Evolutionary conservation across 2,888 invertebrate species (phyloP).

Genomic region (Petrolisthes manimaculis): DNA sequence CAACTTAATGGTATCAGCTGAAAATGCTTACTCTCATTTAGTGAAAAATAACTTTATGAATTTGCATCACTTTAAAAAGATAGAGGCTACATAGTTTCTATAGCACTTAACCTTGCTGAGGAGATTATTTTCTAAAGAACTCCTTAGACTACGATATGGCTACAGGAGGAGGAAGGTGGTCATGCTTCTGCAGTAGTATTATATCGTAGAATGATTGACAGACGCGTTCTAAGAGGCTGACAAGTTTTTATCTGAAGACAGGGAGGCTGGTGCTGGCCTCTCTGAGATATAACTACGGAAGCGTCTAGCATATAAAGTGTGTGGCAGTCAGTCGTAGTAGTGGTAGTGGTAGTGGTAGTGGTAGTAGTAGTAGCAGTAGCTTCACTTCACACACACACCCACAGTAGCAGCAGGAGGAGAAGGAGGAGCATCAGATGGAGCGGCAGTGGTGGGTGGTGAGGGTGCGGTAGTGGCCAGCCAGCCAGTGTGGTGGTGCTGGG

Average conservation of each 20-base stretch:
- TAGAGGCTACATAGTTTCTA: not conserved
- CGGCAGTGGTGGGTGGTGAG: conserved; percentile 9
- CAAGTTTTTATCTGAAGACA: conserved; percentile 52
- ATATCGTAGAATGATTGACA: conserved; percentile 50
- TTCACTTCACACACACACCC: conserved; percentile 36
- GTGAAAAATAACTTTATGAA: too few species aligned
- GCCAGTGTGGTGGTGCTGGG: conserved; percentile 3
- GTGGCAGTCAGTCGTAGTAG: conserved; percentile 15
- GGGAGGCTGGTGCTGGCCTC: conserved; percentile 61
- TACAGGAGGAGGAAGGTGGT: conserved; percentile 51
- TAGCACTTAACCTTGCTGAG: conserved; percentile 7
- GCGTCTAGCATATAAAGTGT: conserved; percentile 49
- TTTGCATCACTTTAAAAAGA: too few species aligned
- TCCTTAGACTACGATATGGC: conserved; percentile 37
- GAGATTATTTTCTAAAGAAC: conserved; percentile 50
- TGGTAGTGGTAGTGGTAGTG: too few species aligned
- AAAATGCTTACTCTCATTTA: too few species aligned
- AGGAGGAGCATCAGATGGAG: conserved; percentile 16
- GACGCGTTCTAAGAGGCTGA: conserved; percentile 49
- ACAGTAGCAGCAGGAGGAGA: conserved; percentile 34
- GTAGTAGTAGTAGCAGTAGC: conserved; percentile 3
- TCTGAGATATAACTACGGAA: conserved; percentile 43
- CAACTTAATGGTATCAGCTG: too few species aligned
- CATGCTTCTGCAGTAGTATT: conserved; percentile 54
- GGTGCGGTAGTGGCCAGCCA: not conserved